Conservation (phyloP, 2,797 vertebrate genomes). For the Adelosebastes latens region DNA sequence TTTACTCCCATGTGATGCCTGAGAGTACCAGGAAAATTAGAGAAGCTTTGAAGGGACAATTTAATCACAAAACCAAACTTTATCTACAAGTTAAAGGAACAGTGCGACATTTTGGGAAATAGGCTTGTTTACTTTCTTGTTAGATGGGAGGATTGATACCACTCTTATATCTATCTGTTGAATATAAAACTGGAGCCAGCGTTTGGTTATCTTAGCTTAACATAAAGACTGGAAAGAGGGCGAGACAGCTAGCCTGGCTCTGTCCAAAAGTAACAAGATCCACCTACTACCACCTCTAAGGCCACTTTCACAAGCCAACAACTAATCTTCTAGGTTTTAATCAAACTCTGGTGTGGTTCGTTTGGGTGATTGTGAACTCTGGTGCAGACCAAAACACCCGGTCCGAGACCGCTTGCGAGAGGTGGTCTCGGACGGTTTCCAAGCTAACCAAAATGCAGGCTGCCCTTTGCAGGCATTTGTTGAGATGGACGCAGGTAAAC, state of each 20-base stretch:
- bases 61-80: conserved; percentile 31
- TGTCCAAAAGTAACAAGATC: too few relatives aligned
- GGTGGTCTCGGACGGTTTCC: too few relatives aligned
- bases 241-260: neutral
- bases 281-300: too few relatives aligned
- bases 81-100: conserved; percentile 1
- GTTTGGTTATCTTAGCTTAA: neutral
- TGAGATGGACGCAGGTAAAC: too few relatives aligned
- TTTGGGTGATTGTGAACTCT: too few relatives aligned
- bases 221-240: neutral
- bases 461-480: too few relatives aligned
- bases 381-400: too few relatives aligned
- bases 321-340: too few relatives aligned
- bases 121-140: neutral
- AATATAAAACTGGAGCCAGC: neutral
- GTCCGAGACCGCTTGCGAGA: too few relatives aligned
- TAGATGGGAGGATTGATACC: neutral
- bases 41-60: conserved; percentile 26
- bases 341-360: too few relatives aligned
- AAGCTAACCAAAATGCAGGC: too few relatives aligned
- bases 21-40: neutral
- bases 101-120: neutral
- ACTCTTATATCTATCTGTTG: neutral
- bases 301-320: too few relatives aligned
- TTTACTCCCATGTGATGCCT: conserved; percentile 31